Conservation (phyloP, 1,140 invertebrate species). For the Melanaphis sacchari region DNA sequence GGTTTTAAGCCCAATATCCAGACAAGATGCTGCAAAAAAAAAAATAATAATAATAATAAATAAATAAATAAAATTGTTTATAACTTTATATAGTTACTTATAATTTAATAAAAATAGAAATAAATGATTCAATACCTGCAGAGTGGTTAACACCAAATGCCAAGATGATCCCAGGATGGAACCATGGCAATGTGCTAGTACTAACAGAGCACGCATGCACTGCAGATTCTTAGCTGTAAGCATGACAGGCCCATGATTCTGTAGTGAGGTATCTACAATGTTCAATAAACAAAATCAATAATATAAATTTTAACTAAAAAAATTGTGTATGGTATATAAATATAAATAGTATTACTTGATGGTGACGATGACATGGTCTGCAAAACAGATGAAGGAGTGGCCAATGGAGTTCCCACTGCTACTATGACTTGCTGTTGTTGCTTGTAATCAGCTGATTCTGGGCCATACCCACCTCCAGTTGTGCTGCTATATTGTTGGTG, state of each 20-base stretch:
- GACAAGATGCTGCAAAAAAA: conserved; percentile 80
- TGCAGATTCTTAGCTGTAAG: conserved; percentile 97
- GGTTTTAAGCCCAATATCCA: conserved; percentile 98
- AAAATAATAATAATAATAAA: too few relatives aligned
- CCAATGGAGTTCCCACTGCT: conserved; percentile 89
- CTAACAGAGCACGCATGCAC: conserved; percentile 90
- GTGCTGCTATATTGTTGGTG: neutral
- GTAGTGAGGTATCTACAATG: conserved; percentile 64
- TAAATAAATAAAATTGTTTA: too few relatives aligned
- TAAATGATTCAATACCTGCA: conserved; percentile 67
- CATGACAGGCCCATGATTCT: conserved; percentile 96
- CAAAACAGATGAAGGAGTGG: conserved; percentile 73
- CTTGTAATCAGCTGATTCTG: conserved; percentile 71
- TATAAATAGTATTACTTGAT: neutral
- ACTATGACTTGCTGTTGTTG: conserved; percentile 92
- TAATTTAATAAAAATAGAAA: neutral
- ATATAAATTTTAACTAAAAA: neutral
- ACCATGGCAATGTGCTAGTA: conserved; percentile 90
- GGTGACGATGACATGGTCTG: neutral
- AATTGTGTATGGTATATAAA: neutral
- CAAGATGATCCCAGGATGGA: conserved; percentile 91
- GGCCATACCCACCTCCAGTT: conserved; percentile 65
- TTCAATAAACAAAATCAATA: neutral
- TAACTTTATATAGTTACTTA: too few relatives aligned
- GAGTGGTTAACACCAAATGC: conserved; percentile 93